Conservation (phyloP, 2,797 vertebrate species). For the Salmo trutta region DNA sequence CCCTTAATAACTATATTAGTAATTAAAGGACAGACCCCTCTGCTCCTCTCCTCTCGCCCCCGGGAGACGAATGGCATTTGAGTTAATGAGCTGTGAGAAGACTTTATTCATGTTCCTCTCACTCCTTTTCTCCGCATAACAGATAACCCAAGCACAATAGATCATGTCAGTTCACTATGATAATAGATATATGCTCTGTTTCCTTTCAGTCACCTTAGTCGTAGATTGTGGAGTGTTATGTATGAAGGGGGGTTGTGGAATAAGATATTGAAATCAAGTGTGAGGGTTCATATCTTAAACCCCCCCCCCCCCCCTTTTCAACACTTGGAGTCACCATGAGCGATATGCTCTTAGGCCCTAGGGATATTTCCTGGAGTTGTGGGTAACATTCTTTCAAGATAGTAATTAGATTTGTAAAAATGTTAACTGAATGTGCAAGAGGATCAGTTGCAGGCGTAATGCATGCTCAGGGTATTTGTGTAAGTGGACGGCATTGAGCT, state of each 20-base stretch:
- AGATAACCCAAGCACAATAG: slow-evolving; percentile 54
- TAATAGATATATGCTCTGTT: slow-evolving; percentile 32
- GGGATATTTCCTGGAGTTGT: slow-evolving; percentile 24
- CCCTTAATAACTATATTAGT: slow-evolving; percentile 72
- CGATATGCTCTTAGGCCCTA: not conserved
- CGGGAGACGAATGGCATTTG: slow-evolving; percentile 9
- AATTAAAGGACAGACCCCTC: slow-evolving; percentile 54
- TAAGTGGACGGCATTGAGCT: slow-evolving; percentile 6
- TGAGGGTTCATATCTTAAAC: not conserved
- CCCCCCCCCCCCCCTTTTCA: not conserved
- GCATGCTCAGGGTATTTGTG: slow-evolving; percentile 4
- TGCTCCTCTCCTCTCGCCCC: slow-evolving; percentile 6
- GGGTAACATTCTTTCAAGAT: slow-evolving; percentile 46
- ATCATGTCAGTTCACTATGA: slow-evolving; percentile 54
- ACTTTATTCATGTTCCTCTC: slow-evolving; percentile 51
- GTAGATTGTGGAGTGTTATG: slow-evolving; percentile 36
- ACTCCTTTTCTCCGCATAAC: slow-evolving; percentile 53
- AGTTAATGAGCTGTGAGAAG: slow-evolving; percentile 59
- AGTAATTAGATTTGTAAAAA: slow-evolving; percentile 44
- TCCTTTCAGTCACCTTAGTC: slow-evolving; percentile 52
- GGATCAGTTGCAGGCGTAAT: slow-evolving; percentile 34
- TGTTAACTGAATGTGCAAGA: slow-evolving; percentile 37
- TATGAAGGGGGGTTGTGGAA: slow-evolving; percentile 5
- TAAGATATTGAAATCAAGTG: not conserved
- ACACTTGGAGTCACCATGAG: not conserved